These are phyloP conservation scores for Urocitellus parryii DNA, from an alignment of 2,113 vertebrate genomes.

Conservation along the genomic window DNA sequence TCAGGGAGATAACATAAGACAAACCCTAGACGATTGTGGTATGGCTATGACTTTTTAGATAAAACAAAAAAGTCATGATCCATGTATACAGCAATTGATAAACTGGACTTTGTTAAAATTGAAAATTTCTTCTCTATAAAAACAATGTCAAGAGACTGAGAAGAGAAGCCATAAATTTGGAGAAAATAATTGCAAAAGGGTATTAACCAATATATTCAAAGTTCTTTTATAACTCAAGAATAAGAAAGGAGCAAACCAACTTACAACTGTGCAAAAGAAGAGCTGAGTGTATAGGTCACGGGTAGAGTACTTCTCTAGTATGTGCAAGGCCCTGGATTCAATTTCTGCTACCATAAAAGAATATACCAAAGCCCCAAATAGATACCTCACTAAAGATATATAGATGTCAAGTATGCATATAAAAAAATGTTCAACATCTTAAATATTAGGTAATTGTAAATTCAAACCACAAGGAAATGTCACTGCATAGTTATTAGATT, in stretches of 20 bases:
- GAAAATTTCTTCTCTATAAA: not conserved
- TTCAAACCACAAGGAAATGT: not conserved
- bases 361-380: not conserved
- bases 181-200: not conserved
- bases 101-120: not conserved
- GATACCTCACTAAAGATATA: not conserved
- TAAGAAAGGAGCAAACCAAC: not conserved
- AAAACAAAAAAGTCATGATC: not conserved
- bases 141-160: not conserved
- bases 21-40: not conserved
- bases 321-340: no score
- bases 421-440: not conserved
- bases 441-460: not conserved
- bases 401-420: not conserved
- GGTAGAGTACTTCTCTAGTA: no score
- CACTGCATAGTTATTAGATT: not conserved
- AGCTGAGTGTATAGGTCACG: no score
- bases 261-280: not conserved
- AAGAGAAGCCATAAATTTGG: not conserved
- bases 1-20: not conserved
- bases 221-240: not conserved
- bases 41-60: not conserved
- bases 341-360: not conserved
- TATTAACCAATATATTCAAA: not conserved
- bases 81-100: not conserved